Evolutionary conservation across 2,113 vertebrate genomes (phyloP), one percentile per base, ranked within the genome.

Genomic region (Noturus placidus): DNA sequence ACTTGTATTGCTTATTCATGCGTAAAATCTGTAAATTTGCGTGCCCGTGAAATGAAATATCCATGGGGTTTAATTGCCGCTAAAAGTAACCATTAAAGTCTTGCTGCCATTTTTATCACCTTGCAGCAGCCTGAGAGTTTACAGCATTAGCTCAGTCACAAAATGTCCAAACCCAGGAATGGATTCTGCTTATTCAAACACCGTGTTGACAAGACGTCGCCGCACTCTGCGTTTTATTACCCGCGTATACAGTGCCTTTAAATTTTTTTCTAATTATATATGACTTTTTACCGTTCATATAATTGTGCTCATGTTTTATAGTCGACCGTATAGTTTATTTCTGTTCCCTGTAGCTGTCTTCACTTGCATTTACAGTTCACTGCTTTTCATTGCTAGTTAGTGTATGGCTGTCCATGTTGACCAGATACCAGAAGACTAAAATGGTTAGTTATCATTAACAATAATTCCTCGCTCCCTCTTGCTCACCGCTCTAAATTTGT

Each of bases 31-130:
- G 50, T 19, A 5, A n/a, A 50, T 77, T 77, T 77, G 11, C 50
- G 27, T 50, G 27, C 1, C 22, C 22, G 0, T 1, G 22, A 76
- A 76, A 27, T 25, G 38, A 50, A 46, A 76, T 76, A 46, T 76
- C 38, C 42, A 76, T 27, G 22, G 11, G 42, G 46, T 81, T 59
- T 38, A 59, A 59, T 20, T 81, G 56, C 4, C 5, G 20, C n/a
- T 81, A 81, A 81, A 81, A 61, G 54, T 25, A 25, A 59, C 33
- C 20, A 57, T 59, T 81, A 38, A 57, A 14, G 20, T 25, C 33
- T 59, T 81, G 54, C 52, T 35, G 56, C 54, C 54, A 81, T 81
- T 59, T 81, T 81, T 81, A 56, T 56, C 76, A 79, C 76, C 52
- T 35, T 80, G 78, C 52, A 57, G 76, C 19, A 79, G 54, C 20